Evolutionary conservation across 2,888 invertebrate species (phyloP), one percentile per base, ranked within the genome.

Genomic region (Diachrysia chrysitis): DNA sequence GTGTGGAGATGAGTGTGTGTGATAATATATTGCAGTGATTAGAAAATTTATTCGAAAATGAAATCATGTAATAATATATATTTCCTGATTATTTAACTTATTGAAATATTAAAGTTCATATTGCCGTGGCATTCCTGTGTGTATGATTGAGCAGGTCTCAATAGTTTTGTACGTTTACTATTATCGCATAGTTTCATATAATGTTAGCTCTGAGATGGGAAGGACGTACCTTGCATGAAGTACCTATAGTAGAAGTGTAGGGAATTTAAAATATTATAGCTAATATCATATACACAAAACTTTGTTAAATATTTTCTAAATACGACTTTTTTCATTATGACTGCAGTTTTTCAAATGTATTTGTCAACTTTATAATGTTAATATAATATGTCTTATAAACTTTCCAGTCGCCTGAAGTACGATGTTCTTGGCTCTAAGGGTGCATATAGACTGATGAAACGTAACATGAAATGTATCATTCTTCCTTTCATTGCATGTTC

Each of bases 131-230:
- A 88, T 87, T 89, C 83, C 83, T 85, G 82, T 84, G 70, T 73
- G 77, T 84, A 76, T 70, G 66, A 76, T 82, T 86, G 86, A 87
- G 86, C 88, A 72, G 89, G 87, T 72, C 86, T 88, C 87, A 82
- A 76, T 78, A 58, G 63, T 76, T 72, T 79, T 69, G 57, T 82
- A 66, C 12, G 32, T 61, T 79, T 65, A 69, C 25, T 59, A n/a
- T n/a, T n/a, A 58, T 79, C 57, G 61, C 37, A 60, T 76, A 58
- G 48, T 32, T 65, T 76, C 37, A 61, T 51, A 70, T 76, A 76
- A 69, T 71, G 56, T 65, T 71, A 68, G 37, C 66, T 66, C n/a
- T 66, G 58, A n/a, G 53, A 63, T 29, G 58, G 59, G 55, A 61
- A 66, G 55, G 62, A 53, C 17, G 21, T 62, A 51, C 67, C 53